These are phyloP conservation scores for Halichoerus grypus DNA, from an alignment of 2,113 vertebrate species.

Conservation along the genomic window DNA sequence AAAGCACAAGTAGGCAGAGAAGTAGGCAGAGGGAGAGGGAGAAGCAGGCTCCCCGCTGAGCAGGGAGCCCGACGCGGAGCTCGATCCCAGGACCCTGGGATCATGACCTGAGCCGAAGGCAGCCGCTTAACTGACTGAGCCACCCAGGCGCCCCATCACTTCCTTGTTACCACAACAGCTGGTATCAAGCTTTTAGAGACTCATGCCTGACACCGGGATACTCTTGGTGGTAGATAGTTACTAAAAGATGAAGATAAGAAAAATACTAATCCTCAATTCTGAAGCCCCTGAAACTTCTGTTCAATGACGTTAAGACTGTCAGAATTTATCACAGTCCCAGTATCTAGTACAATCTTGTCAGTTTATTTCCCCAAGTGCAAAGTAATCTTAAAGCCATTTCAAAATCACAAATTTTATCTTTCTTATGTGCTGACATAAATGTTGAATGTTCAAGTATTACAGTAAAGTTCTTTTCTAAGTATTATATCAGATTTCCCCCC, in stretches of 20 bases:
- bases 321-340: not conserved
- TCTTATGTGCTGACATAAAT: not conserved
- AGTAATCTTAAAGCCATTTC: conserved; percentile 35
- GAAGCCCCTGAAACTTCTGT: not conserved
- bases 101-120: too few species aligned
- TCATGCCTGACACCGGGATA: not conserved
- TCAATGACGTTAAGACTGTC: not conserved
- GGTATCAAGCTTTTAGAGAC: conserved; percentile 15
- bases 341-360: not conserved
- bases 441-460: not conserved
- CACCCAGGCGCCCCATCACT: not conserved
- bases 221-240: not conserved
- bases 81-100: too few species aligned
- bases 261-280: not conserved
- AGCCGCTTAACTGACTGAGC: too few species aligned
- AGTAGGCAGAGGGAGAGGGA: too few species aligned
- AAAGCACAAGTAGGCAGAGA: too few species aligned
- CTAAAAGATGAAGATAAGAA: not conserved
- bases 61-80: too few species aligned
- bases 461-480: not conserved
- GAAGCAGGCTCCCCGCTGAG: too few species aligned
- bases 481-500: not conserved
- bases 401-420: conserved; percentile 59
- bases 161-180: conserved; percentile 46
- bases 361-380: conserved; percentile 32